A percentile compares a stretch with the other conserved stretches of the same genome.
These are phyloP conservation scores for Anas platyrhynchos DNA, from an alignment of 2,113 vertebrate species.

Conservation along the genomic window DNA sequence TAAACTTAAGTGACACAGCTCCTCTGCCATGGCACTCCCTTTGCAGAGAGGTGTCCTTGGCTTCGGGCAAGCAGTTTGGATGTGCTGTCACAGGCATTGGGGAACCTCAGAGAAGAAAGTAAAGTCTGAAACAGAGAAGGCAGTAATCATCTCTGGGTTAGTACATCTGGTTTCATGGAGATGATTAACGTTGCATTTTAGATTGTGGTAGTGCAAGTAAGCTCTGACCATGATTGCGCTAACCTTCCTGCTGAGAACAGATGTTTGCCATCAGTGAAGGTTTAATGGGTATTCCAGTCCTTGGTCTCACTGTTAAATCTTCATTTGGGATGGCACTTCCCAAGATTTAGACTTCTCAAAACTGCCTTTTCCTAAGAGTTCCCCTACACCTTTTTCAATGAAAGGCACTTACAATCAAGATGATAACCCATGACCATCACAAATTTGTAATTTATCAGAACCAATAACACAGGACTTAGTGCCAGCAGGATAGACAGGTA, in stretches of 20 bases:
- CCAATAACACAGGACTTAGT: fast-evolving
- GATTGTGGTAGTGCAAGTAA: too few relatives aligned
- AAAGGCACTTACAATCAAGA: fast-evolving
- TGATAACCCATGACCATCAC: not conserved
- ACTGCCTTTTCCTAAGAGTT: not conserved
- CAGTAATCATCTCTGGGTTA: not conserved
- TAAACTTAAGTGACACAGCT: not conserved
- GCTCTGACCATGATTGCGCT: not conserved
- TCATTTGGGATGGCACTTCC: not conserved
- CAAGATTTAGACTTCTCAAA: not conserved
- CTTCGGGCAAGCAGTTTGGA: not conserved
- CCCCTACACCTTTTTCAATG: not conserved
- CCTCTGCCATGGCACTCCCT: fast-evolving
- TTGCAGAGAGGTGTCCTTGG: not conserved
- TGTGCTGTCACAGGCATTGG: not conserved
- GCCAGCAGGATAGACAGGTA: not conserved
- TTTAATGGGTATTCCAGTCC: not conserved
- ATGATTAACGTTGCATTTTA: not conserved
- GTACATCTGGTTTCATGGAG: not conserved
- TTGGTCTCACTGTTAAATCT: not conserved
- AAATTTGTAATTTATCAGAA: not conserved
- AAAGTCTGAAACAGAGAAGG: not conserved
- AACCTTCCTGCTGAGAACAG: not conserved
- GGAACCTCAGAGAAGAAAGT: not conserved
- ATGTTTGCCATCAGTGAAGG: not conserved